These are phyloP conservation scores for Tipula unca DNA, from an alignment of 2,888 invertebrate genomes.

Conservation along the genomic window DNA sequence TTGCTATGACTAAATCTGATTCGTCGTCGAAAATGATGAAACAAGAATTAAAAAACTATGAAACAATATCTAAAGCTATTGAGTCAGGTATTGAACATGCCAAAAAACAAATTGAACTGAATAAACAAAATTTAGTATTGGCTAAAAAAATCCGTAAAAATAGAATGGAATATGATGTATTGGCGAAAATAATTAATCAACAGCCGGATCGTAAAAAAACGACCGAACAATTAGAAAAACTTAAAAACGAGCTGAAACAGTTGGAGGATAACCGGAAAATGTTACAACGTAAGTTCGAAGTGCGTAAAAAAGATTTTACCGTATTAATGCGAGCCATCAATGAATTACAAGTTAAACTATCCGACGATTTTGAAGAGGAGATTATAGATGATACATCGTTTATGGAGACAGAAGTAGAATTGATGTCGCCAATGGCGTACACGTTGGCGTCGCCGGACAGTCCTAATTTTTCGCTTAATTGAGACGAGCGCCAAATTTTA, in stretches of 20 bases:
- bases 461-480: background rate
- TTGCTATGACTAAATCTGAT: constrained; percentile 75
- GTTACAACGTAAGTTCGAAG: constrained; percentile 67
- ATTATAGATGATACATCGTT: constrained; percentile 39
- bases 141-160: constrained; percentile 85
- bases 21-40: constrained; percentile 72
- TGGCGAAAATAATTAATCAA: constrained; percentile 83
- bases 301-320: constrained; percentile 82
- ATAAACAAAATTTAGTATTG: constrained; percentile 68
- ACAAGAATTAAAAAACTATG: constrained; percentile 76
- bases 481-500: background rate
- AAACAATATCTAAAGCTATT: constrained; percentile 64
- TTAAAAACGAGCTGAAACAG: constrained; percentile 63
- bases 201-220: constrained; percentile 84
- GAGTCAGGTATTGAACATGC: constrained; percentile 72
- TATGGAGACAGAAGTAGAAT: background rate
- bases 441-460: background rate
- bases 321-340: constrained; percentile 81
- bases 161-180: constrained; percentile 84
- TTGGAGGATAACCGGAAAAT: constrained; percentile 62
- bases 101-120: constrained; percentile 69
- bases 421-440: background rate
- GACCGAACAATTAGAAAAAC: constrained; percentile 53
- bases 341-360: constrained; percentile 70
- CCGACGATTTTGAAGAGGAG: constrained; percentile 56